Base-by-base conservation (phyloP, 2,113 vertebrate species). In the Platysteira castanea region DNA sequence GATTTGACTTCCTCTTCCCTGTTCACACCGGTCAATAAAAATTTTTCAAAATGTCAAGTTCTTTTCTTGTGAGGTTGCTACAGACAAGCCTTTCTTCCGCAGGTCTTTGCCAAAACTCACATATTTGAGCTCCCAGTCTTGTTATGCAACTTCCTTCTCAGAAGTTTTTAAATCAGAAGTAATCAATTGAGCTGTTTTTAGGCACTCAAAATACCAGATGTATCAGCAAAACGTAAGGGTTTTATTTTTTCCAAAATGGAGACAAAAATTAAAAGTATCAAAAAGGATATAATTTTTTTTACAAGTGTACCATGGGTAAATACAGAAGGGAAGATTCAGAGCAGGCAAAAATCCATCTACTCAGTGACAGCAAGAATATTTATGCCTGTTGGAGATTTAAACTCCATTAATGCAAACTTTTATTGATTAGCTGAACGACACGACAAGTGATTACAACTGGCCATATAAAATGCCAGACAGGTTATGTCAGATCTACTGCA, bases 21-120 rank as follows among this genome's bases (percentile, higher is more conserved):
- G 49, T 95, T 68, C 85, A 74, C 86, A 84, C 53, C 1, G 60
- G 94, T 94, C 92, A 96, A 92, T 85, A 90, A 85, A 70, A 87
- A 57, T 87, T 86, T 96, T 85, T 95, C 83, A 95, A 93, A 95
- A 95, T 88, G 95, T 94, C 87, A 97, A 97, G 87, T 75, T 84
- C 68, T 82, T 94, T 94, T 87, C 87, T 96, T 94, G 73, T 14
- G 18, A 84, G 70, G 67, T 68, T 87, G 65, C 84, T 96, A 76
- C 44, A 87, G 89, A 49, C 71, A 84, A 80, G 63, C 64, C 67
- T 83, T 87, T 94, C 76, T 90, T 97, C 77, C 68, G 47, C 90
- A 90, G 44, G 33, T 60, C 63, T 78, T 57, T 80, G 88, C 87
- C 95, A 93, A 95, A 94, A 89, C 54, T 84, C 85, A 95, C 83